Conservation (phyloP, 2,888 invertebrate species). For the Clunio marinus region DNA sequence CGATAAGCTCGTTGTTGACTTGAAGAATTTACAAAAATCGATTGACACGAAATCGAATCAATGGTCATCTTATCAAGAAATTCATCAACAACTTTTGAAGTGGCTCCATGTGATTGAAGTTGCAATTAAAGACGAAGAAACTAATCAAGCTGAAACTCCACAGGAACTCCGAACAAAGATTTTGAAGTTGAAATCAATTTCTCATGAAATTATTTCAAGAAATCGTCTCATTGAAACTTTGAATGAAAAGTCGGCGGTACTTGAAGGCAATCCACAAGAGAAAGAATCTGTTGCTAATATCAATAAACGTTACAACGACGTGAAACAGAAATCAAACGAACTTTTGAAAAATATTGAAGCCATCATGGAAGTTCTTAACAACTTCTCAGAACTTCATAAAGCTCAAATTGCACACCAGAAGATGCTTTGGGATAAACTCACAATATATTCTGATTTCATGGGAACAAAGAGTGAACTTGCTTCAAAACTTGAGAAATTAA, state of each 20-base stretch:
- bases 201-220: conserved; percentile 86
- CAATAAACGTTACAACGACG: conserved; percentile 68
- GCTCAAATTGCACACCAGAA: conserved; percentile 86
- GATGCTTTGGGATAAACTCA: conserved; percentile 81
- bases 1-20: conserved; percentile 80
- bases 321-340: conserved; percentile 62
- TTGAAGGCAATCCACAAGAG: conserved; percentile 59
- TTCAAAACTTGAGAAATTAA: conserved; percentile 71
- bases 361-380: conserved; percentile 74
- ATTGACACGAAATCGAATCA: conserved; percentile 79
- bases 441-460: conserved; percentile 75
- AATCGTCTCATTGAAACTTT: conserved; percentile 87
- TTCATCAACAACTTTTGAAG: conserved; percentile 71
- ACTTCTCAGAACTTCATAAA: conserved; percentile 81
- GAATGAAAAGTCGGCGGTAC: conserved; percentile 77
- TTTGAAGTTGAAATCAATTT: conserved; percentile 76
- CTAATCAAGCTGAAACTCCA: conserved; percentile 67
- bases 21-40: conserved; percentile 77
- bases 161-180: conserved; percentile 82
- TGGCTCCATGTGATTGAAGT: conserved; percentile 87
- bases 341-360: conserved; percentile 70
- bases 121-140: conserved; percentile 64
- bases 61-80: conserved; percentile 81
- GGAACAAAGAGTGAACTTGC: conserved; percentile 85
- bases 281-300: conserved; percentile 67